Base-by-base conservation (phyloP, 1,140 invertebrate genomes). In the Oedothorax gibbosus region DNA sequence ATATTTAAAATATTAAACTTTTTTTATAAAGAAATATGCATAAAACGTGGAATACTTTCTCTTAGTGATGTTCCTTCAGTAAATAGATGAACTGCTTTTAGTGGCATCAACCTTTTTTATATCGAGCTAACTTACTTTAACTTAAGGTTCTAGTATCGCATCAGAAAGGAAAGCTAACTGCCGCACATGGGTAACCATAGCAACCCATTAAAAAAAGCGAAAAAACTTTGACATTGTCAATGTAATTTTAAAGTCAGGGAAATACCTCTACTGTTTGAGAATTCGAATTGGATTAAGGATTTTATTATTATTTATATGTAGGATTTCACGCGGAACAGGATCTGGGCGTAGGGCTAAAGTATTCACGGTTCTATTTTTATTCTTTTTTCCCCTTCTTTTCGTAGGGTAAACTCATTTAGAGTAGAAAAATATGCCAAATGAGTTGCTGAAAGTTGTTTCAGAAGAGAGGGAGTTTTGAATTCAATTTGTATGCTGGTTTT, bases 401-500 rank as follows among this genome's bases (percentile, higher is more conserved):
- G n/a, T 10, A 50, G 14, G 12, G 35, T 35, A 77, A 66, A 64
- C 60, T 64, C 21, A 77, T 77, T 77, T 77, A 64, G 51, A 1
- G 15, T n/a, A 21, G 57, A 10, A 56, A 15, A 54, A 56, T 51
- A 50, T 50, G 62, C 64, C 20, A 64, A 77, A 77, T 35, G 75
- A 65, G 75, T 77, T 77, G 62, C 60, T 60, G 15, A 77, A 77
- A 77, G 75, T 64, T 77, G 60, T 77, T 77, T 15, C 54, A 18
- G 20, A 11, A 64, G 75, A 56, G 68, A 50, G 35, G 35, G 21
- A 75, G 51, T 57, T 77, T 50, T 64, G 75, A 65, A 77, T 77
- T 77, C 75, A 77, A 77, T 77, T 77, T 77, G 75, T 21, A 64
- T 62, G 75, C 57, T 77, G 20, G n/a, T 51, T 51, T 60, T 35